Conservation (phyloP, 2,888 invertebrate genomes). For the Tenthredo amoena region DNA sequence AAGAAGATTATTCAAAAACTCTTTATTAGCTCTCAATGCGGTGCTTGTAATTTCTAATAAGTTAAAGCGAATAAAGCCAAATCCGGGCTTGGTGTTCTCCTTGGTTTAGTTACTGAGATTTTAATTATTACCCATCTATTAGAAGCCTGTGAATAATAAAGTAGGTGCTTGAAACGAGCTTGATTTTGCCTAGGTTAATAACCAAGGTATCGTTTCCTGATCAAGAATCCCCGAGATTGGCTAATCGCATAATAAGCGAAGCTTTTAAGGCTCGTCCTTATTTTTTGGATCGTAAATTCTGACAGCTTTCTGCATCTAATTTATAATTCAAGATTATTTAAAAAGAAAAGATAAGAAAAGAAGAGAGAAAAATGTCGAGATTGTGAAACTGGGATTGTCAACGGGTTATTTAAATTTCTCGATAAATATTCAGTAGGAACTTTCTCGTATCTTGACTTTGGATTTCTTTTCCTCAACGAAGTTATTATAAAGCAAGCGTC, state of each 20-base stretch:
- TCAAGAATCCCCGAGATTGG: background rate
- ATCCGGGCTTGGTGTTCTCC: background rate
- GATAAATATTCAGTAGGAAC: constrained; percentile 31
- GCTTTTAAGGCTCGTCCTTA: background rate
- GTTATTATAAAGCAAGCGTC: constrained; percentile 37
- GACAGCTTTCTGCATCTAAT: background rate
- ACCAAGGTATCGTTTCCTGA: background rate
- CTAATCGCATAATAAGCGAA: background rate
- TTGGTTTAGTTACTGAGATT: background rate
- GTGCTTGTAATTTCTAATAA: background rate
- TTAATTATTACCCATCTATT: background rate
- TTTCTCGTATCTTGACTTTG: constrained; percentile 21
- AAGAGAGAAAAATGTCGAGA: background rate
- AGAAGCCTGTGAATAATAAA: constrained; percentile 4
- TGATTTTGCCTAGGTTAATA: constrained; percentile 7
- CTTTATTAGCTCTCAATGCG: constrained; percentile 6
- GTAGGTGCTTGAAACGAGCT: background rate
- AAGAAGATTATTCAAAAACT: background rate
- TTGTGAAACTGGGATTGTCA: constrained; percentile 18
- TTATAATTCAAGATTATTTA: background rate
- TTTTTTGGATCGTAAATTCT: background rate
- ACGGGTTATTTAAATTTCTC: constrained; percentile 30
- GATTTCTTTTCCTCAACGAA: background rate
- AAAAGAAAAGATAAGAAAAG: background rate
- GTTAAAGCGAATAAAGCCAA: background rate